Evolutionary conservation across 2,888 invertebrate genomes (phyloP), one percentile per base, ranked within the genome.

Genomic region (Lacanobia oleracea): DNA sequence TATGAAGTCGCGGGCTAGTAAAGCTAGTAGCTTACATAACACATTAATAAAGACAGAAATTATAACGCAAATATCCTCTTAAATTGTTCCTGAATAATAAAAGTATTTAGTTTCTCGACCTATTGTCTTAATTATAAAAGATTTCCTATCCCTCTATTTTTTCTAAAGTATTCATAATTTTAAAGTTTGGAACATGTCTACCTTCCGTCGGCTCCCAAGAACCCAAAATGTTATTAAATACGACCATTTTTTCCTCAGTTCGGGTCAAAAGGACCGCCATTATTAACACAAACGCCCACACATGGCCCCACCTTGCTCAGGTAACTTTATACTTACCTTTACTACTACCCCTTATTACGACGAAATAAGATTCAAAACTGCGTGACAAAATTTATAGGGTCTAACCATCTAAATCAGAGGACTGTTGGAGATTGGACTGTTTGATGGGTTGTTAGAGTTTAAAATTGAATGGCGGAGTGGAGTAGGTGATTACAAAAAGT

Each of bases 241-340:
- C 77, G 77, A 62, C 75, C 72, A 81, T 86, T 83, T 83, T 87
- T 86, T 82, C 72, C 43, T 27, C 66, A 9, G 43, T 70, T 67
- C n/a, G 75, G 82, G 77, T 73, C 75, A 75, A 82, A 85, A 86
- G 86, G 71, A 70, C 87, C 87, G 89, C 90, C 91, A 89, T 89
- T 87, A 88, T 88, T 84, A 77, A 81, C 80, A 88, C 81, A 83
- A 85, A 79, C 86, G 82, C 85, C 86, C 81, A 83, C 90, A 89
- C 84, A 87, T 90, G 90, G 88, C 89, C 87, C 88, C 90, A 90
- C 90, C 89, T 90, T 87, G 81, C 83, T 76, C 91, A 90, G 90
- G 90, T 90, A 90, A 88, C 61, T 73, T 51, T 45, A 67, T 75
- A 78, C 68, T 77, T 81, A 84, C 79, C 86, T 80, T 80, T 82